These are phyloP conservation scores for Onychomys torridus DNA, from an alignment of 2,797 vertebrate genomes.

Conservation along the genomic window DNA sequence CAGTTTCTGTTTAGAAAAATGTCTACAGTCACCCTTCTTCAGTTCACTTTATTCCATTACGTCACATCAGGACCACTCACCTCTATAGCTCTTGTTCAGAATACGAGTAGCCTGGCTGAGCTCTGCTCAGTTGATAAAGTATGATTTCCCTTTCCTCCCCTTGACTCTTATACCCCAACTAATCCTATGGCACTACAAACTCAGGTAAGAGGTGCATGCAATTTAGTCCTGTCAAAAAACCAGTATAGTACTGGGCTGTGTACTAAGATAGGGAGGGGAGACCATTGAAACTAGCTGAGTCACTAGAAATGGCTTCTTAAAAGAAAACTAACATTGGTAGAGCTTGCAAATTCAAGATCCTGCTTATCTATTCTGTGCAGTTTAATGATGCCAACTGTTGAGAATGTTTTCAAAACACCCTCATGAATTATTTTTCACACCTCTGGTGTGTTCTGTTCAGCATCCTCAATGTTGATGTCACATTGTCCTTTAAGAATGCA, in stretches of 20 bases:
- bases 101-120: neutral
- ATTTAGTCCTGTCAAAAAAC: neutral
- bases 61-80: neutral
- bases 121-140: neutral
- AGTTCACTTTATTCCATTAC: neutral
- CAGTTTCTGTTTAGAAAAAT: neutral
- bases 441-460: neutral
- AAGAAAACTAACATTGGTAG: neutral
- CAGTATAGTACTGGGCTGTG: neutral
- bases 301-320: neutral
- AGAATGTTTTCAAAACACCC: neutral
- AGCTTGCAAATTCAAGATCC: neutral
- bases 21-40: neutral
- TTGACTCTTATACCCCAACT: too few species aligned
- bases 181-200: neutral
- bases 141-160: neutral
- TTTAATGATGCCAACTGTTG: neutral
- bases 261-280: neutral
- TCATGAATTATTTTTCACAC: neutral
- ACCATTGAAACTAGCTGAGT: neutral
- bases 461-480: neutral
- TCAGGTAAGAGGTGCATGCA: neutral
- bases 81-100: neutral
- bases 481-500: slow-evolving; percentile 18
- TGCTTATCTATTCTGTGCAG: neutral